Conservation (phyloP, 2,113 vertebrate genomes). For the Rhea pennata region DNA sequence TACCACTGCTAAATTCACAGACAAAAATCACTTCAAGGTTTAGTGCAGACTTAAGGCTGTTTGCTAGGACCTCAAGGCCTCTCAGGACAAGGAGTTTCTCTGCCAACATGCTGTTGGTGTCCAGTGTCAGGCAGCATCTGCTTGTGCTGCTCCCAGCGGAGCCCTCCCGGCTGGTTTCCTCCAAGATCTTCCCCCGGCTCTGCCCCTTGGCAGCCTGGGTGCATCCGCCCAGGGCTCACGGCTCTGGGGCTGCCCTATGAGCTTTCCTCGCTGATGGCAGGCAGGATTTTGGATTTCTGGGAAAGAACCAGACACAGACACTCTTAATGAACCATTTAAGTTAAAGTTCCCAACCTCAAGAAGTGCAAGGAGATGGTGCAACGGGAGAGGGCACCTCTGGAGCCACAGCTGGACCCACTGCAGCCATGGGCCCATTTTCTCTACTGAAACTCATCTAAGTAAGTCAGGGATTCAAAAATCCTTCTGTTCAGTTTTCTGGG, state of each 20-base stretch:
- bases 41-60: neutral
- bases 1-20: neutral
- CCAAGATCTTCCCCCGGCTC: neutral
- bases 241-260: neutral
- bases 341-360: neutral
- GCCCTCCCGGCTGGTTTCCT: neutral
- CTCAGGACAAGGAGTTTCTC: neutral
- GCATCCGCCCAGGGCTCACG: neutral
- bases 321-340: too few relatives aligned
- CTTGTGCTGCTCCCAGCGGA: neutral
- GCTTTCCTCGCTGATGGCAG: neutral
- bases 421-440: neutral
- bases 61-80: neutral
- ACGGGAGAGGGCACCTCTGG: neutral
- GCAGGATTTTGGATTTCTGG: neutral
- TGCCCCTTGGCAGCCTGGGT: too few relatives aligned
- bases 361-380: neutral
- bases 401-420: neutral
- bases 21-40: neutral
- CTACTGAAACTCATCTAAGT: neutral
- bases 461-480: neutral
- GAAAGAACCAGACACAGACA: too few relatives aligned
- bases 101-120: fast-evolving
- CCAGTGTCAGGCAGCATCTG: neutral
- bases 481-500: neutral